phyloP scores from a whole-genome alignment of 2,888 invertebrate species.

The Sinodicranocentrus sp. region DNA sequence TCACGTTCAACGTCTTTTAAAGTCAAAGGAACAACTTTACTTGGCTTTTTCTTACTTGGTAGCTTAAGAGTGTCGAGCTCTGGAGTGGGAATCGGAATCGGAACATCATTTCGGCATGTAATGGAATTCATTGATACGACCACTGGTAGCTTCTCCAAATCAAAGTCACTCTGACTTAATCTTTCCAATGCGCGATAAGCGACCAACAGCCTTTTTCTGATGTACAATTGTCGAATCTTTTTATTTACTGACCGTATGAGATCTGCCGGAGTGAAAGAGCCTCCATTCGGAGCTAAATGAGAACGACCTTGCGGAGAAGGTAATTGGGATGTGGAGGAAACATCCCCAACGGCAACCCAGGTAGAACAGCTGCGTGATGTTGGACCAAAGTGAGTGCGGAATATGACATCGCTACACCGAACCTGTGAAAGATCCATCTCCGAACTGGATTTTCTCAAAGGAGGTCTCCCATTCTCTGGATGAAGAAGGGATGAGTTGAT shows the following conservation, averaged over 20 bases:
- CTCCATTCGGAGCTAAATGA: conserved; percentile 79
- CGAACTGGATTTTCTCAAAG: conserved; percentile 79
- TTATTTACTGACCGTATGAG: conserved; percentile 88
- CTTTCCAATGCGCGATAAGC: conserved; percentile 90
- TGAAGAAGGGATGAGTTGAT: conserved; percentile 79
- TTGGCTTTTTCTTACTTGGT: conserved; percentile 77
- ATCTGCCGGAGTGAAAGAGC: conserved; percentile 84
- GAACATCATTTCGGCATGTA: conserved; percentile 58
- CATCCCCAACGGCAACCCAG: conserved; percentile 91
- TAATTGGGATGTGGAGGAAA: conserved; percentile 87
- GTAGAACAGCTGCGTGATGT: conserved; percentile 88
- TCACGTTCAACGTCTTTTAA: conserved; percentile 89
- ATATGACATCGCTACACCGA: conserved; percentile 79
- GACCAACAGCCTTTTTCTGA: conserved; percentile 86
- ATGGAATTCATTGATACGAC: conserved; percentile 76
- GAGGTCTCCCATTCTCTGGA: conserved; percentile 75
- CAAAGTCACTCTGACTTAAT: conserved; percentile 91
- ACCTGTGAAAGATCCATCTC: conserved; percentile 82
- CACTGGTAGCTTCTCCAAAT: conserved; percentile 81
- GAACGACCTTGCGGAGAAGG: conserved; percentile 87
- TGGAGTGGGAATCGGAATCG: conserved; percentile 65
- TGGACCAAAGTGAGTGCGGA: conserved; percentile 82
- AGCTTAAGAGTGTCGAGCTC: conserved; percentile 70
- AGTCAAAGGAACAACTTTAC: conserved; percentile 83
- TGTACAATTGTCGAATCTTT: conserved; percentile 91